These are phyloP conservation scores for Chymomyza costata DNA, from an alignment of 1,140 invertebrate species.

Conservation along the genomic window DNA sequence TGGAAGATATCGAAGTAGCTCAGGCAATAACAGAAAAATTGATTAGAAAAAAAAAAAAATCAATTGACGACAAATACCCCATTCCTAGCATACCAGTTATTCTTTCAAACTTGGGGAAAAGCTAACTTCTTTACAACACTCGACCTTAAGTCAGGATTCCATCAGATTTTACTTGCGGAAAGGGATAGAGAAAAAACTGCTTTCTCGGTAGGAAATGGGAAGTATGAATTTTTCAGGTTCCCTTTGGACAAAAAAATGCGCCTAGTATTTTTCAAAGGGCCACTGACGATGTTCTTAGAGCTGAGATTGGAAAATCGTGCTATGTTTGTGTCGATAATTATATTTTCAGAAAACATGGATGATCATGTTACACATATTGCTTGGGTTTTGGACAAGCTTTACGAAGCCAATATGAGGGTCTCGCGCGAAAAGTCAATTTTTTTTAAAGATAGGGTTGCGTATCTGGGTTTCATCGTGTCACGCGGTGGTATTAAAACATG, in stretches of 20 bases:
- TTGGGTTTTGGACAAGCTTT: constrained; percentile 24
- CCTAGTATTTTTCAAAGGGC: constrained; percentile 25
- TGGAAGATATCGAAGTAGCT: too few species aligned
- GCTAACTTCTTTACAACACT: constrained; percentile 73
- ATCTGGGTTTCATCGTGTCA: constrained; percentile 19
- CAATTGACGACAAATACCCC: constrained; percentile 74
- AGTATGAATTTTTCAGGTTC: constrained; percentile 33
- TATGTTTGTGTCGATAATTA: constrained; percentile 22
- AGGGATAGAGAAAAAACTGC: too few species aligned
- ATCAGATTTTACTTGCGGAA: constrained; percentile 74
- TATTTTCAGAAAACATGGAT: constrained; percentile 9
- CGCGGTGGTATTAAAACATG: constrained; percentile 24
- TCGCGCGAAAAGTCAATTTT: constrained; percentile 76
- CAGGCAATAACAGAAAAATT: constrained; percentile 6
- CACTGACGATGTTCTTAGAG: constrained; percentile 13
- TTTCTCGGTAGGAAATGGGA: too few species aligned
- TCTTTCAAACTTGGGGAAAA: constrained; percentile 69
- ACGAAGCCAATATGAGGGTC: constrained; percentile 73
- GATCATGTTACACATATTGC: constrained; percentile 11
- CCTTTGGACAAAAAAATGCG: constrained; percentile 43
- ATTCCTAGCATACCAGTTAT: constrained; percentile 76
- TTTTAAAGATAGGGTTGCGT: constrained; percentile 42
- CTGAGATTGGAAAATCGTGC: constrained; percentile 7
- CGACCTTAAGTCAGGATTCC: constrained; percentile 77
- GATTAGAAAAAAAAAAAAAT: constrained; percentile 21